phyloP scores from a whole-genome alignment of 2,113 vertebrate genomes.

The Xenopus tropicalis region DNA sequence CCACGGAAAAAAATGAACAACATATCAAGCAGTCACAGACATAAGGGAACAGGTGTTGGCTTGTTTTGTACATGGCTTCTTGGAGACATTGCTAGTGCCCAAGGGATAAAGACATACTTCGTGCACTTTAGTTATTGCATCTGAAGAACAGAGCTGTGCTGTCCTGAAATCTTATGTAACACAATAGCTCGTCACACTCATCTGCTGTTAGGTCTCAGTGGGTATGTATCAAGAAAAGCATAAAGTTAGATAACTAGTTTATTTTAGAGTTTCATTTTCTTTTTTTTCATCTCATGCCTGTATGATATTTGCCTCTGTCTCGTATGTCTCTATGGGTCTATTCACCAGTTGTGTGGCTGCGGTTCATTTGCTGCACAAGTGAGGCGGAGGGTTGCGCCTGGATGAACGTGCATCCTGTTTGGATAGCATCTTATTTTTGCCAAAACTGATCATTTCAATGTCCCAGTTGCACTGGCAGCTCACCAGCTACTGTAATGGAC shows the following conservation, averaged over 20 bases:
- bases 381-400: background rate
- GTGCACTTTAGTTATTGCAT: background rate
- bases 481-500: background rate
- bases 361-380: background rate
- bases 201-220: background rate
- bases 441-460: background rate
- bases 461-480: background rate
- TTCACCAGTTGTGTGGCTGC: background rate
- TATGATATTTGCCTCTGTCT: background rate
- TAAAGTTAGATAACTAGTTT: background rate
- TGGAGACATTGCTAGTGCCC: background rate
- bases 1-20: background rate
- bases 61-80: background rate
- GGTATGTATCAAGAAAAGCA: background rate
- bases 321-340: background rate
- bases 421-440: background rate
- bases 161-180: background rate
- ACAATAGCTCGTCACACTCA: background rate
- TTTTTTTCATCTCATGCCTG: background rate
- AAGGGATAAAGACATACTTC: background rate
- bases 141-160: background rate
- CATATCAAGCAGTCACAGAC: background rate
- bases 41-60: background rate
- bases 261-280: background rate
- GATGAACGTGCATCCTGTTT: background rate